Evolutionary conservation across 2,113 vertebrate genomes (phyloP), one percentile per base, ranked within the genome.

Genomic region (Arothron firmamentum): DNA sequence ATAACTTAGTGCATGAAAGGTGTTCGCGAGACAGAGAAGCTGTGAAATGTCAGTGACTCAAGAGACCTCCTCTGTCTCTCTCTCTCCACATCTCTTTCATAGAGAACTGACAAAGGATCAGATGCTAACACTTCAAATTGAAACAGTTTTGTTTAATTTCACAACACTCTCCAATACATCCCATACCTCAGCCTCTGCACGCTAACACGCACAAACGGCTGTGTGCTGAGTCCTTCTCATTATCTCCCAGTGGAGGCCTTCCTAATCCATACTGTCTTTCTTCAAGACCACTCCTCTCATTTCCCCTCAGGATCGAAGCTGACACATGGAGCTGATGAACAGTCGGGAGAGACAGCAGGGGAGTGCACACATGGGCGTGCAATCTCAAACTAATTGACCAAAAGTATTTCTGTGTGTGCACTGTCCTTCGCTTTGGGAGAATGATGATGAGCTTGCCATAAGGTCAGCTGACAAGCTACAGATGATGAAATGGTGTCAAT

Each of bases 231-330:
- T 67, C 15, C 41, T 71, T 45, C 81, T 87, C 81, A 77, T 86
- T 86, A 84, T 80, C 81, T 87, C 78, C 67, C 83, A 74, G 78
- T 12, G 65, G 81, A 80, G 73, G 71, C 77, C 80, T 52, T 72
- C 65, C 65, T 75, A 71, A 85, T 82, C 81, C 67, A 87, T 85
- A 81, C 31, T 1, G 58, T 68, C 64, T 82, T 74, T 81, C 80
- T 80, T 67, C 69, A 52, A 77, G 73, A 50, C 74, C 77, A 72
- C 65, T 53, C 75, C 73, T 78, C 68, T 84, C 73, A 82, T 85
- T 85, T 85, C 83, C 85, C 75, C 75, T 72, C 71, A 52, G 65
- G 80, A 83, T 83, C 71, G 79, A 85, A 85, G 59, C 58, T 54
- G 48, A 80, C 72, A 65, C 62, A 38, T 65, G 48, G 12, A 47